phyloP scores from a whole-genome alignment of 2,797 vertebrate species.

The Cuculus canorus region DNA sequence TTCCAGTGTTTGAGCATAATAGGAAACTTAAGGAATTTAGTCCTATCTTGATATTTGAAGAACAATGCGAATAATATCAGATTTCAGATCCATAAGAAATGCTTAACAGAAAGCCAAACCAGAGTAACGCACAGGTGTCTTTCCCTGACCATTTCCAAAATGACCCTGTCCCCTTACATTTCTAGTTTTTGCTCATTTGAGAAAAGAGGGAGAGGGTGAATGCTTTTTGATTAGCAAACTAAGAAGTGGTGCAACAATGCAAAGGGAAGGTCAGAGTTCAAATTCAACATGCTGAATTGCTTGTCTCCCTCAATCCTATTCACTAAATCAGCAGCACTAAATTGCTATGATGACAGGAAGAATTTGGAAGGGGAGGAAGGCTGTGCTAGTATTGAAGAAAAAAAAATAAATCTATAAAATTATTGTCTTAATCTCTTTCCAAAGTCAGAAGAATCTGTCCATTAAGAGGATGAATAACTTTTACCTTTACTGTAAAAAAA shows the following conservation, averaged over 20 bases:
- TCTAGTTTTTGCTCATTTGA: conserved; percentile 4
- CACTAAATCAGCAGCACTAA: conserved; percentile 58
- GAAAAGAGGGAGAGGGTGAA: neutral
- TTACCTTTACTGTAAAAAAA: conserved; percentile 1
- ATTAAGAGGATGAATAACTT: conserved; percentile 10
- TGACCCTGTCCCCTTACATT: neutral
- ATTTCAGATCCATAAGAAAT: conserved; percentile 22
- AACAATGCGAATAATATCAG: conserved; percentile 62
- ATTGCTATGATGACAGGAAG: conserved; percentile 61
- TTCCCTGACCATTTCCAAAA: conserved; percentile 57
- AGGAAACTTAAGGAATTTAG: conserved; percentile 60
- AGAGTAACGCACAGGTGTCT: conserved; percentile 57
- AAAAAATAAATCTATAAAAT: conserved; percentile 39
- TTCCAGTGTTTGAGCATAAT: conserved; percentile 69
- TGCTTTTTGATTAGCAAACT: conserved; percentile 44
- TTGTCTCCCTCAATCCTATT: conserved; percentile 66
- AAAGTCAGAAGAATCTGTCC: conserved; percentile 22
- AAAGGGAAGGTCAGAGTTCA: conserved; percentile 54
- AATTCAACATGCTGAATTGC: conserved; percentile 49
- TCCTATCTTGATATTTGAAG: conserved; percentile 59
- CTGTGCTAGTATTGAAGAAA: conserved; percentile 36
- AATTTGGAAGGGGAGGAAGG: conserved; percentile 51
- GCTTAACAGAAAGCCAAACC: conserved; percentile 34
- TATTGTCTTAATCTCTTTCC: conserved; percentile 33
- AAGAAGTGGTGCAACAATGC: conserved; percentile 47